Percentiles rank a stretch among this genome's conserved stretches.
These are phyloP conservation scores for Holotrichia oblita DNA, from an alignment of 1,140 invertebrate genomes.

Conservation along the genomic window DNA sequence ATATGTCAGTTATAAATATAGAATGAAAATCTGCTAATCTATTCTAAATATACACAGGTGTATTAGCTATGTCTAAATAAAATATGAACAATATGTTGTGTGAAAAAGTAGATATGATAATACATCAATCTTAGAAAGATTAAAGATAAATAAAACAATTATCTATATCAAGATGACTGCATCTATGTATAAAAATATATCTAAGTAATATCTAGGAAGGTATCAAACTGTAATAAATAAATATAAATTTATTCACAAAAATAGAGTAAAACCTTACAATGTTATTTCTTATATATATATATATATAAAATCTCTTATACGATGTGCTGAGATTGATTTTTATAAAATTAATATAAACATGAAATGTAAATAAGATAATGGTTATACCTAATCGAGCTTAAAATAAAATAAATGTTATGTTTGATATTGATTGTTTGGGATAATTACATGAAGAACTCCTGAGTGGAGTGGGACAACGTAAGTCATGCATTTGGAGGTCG, in stretches of 20 bases:
- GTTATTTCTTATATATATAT: neutral
- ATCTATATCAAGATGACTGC: neutral
- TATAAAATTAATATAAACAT: conserved; percentile 30
- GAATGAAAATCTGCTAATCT: neutral
- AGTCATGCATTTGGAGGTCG: conserved; percentile 81
- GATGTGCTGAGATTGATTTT: neutral
- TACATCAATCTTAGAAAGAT: neutral
- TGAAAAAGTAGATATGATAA: neutral
- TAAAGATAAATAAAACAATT: neutral
- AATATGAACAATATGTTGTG: neutral
- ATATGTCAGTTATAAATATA: neutral
- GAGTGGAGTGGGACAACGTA: conserved; percentile 78
- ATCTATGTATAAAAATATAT: conserved; percentile 17
- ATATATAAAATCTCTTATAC: neutral
- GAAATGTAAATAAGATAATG: conserved; percentile 23
- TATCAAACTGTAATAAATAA: conserved; percentile 30
- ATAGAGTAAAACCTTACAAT: conserved; percentile 15
- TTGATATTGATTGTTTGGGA: conserved; percentile 19
- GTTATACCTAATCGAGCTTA: conserved; percentile 26
- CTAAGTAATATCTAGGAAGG: neutral
- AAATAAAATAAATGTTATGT: conserved; percentile 5
- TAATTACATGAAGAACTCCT: conserved; percentile 81
- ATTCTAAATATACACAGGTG: neutral
- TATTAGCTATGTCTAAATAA: neutral
- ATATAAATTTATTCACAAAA: conserved; percentile 26